These are phyloP conservation scores for Gila robusta DNA, from an alignment of 2,797 vertebrate species.

Conservation along the genomic window DNA sequence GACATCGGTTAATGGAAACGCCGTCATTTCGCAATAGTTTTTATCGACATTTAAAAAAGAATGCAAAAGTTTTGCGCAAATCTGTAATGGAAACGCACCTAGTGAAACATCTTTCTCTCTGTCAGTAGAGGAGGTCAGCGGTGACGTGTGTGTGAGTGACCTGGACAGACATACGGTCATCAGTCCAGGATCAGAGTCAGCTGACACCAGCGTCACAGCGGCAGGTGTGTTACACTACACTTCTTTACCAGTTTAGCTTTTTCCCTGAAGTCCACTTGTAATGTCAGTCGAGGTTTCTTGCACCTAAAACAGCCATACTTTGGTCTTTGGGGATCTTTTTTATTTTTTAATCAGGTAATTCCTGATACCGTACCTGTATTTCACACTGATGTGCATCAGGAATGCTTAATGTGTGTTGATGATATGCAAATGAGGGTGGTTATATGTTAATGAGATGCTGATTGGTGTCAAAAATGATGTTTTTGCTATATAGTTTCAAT, in stretches of 20 bases:
- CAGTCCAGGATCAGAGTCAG: conserved; percentile 43
- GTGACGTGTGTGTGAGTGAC: conserved; percentile 32
- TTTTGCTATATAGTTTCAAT: background rate
- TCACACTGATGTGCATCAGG: background rate
- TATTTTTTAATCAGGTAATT: background rate
- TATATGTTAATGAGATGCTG: background rate
- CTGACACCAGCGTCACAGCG: conserved; percentile 23
- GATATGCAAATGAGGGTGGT: background rate
- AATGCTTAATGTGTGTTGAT: background rate
- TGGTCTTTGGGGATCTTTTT: background rate
- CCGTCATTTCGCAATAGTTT: too few relatives aligned
- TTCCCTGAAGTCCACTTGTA: background rate
- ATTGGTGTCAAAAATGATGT: background rate
- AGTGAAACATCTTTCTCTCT: background rate
- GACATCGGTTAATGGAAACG: too few relatives aligned
- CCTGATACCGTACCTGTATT: background rate
- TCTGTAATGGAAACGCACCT: too few relatives aligned
- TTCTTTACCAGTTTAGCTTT: background rate
- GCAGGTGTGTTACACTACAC: conserved; percentile 36
- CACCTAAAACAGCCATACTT: background rate
- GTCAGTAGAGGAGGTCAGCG: conserved; percentile 37
- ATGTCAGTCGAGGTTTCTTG: background rate
- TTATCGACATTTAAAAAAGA: too few relatives aligned
- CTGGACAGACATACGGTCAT: conserved; percentile 49
- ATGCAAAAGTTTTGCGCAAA: too few relatives aligned